phyloP scores from a whole-genome alignment of 2,888 invertebrate species.

The Hyalella azteca region DNA sequence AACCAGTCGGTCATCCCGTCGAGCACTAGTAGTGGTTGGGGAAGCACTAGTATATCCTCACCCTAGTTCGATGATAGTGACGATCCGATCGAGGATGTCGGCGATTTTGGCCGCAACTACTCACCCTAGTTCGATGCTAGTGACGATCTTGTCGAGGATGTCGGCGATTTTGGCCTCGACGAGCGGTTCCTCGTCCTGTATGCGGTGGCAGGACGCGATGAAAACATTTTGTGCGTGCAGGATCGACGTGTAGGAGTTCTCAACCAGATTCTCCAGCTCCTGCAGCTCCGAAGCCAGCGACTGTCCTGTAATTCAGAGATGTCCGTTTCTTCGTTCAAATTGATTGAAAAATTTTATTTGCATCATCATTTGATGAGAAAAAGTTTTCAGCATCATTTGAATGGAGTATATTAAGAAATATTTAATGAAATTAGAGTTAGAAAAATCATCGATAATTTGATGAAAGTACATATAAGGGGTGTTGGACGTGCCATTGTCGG shows the following conservation, averaged over 20 bases:
- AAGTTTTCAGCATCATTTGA: too few species aligned
- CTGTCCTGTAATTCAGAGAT: conserved; percentile 30
- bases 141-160: conserved; percentile 67
- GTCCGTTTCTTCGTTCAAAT: too few species aligned
- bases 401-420: too few species aligned
- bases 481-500: conserved; percentile 19
- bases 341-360: too few species aligned
- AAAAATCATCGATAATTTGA: neutral
- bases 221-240: conserved; percentile 71
- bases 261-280: conserved; percentile 63
- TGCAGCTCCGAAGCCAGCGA: conserved; percentile 67
- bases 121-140: conserved; percentile 55
- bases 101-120: conserved; percentile 69
- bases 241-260: conserved; percentile 61
- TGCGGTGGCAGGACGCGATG: conserved; percentile 72
- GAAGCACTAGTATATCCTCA: too few species aligned
- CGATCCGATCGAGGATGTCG: conserved; percentile 68
- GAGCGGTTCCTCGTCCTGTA: conserved; percentile 72
- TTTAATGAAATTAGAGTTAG: too few species aligned
- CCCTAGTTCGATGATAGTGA: conserved; percentile 55
- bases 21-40: too few species aligned
- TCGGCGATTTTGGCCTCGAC: conserved; percentile 70
- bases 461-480: too few species aligned
- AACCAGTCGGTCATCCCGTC: too few species aligned
- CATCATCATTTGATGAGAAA: too few species aligned